Conservation (phyloP, 2,797 vertebrate species). For the Xyrichtys novacula region DNA sequence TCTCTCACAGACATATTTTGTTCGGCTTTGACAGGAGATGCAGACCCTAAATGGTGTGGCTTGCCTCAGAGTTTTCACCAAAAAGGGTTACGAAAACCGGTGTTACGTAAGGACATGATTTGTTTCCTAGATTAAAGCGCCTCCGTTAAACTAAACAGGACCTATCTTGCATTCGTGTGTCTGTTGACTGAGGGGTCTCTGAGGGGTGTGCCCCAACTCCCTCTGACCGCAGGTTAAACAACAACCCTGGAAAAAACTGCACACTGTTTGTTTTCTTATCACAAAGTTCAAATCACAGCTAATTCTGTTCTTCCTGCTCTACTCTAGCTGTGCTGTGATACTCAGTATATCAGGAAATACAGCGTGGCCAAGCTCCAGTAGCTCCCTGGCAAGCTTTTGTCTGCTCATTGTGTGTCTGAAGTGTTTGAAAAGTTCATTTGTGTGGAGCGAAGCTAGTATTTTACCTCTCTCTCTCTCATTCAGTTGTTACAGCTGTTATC, state of each 20-base stretch:
- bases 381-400: conserved; percentile 4
- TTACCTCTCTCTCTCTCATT: conserved; percentile 19
- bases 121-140: conserved; percentile 59
- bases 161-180: conserved; percentile 36
- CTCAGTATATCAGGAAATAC: conserved; percentile 21
- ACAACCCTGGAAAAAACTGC: conserved; percentile 46
- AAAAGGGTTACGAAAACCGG: conserved; percentile 33
- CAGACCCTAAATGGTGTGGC: conserved; percentile 70
- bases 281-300: conserved; percentile 59
- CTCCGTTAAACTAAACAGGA: conserved; percentile 54
- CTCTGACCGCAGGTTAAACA: conserved; percentile 53
- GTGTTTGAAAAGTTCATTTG: conserved; percentile 20
- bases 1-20: conserved; percentile 37
- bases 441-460: conserved; percentile 13
- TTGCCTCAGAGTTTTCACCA: conserved; percentile 39
- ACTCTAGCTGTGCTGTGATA: conserved; percentile 51
- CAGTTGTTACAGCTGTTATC: conserved; percentile 48
- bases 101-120: conserved; percentile 53
- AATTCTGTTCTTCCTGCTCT: conserved; percentile 74
- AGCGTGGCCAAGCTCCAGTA: conserved; percentile 18
- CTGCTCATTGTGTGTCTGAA: conserved; percentile 14
- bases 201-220: conserved; percentile 52
- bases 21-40: conserved; percentile 42
- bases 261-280: conserved; percentile 76
- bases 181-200: conserved; percentile 31